Conservation (phyloP, 2,888 invertebrate genomes). For the Latheticus oryzae region DNA sequence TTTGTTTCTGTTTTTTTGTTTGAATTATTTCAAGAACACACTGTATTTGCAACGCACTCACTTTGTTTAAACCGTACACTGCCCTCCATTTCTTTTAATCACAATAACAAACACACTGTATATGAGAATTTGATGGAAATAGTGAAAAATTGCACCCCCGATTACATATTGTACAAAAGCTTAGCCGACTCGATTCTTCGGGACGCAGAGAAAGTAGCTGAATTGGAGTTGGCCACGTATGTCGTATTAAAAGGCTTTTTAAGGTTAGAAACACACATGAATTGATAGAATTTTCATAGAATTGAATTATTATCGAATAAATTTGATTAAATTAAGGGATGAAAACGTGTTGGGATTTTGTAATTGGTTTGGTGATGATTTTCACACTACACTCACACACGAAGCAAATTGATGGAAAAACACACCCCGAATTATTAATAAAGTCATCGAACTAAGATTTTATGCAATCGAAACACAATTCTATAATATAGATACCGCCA, state of each 20-base stretch:
- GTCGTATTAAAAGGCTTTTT: slow-evolving; percentile 9
- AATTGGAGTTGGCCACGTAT: slow-evolving; percentile 26
- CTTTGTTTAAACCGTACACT: slow-evolving; percentile 21
- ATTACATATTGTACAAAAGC: slow-evolving; percentile 32
- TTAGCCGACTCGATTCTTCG: slow-evolving; percentile 21
- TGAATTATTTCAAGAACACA: slow-evolving; percentile 28
- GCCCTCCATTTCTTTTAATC: slow-evolving; percentile 15
- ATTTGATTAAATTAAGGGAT: too few relatives aligned
- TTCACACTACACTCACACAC: slow-evolving; percentile 44
- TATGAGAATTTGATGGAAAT: too few relatives aligned
- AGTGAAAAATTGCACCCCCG: slow-evolving; percentile 37
- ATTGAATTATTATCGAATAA: too few relatives aligned
- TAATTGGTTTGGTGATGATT: too few relatives aligned
- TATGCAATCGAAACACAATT: slow-evolving; percentile 60
- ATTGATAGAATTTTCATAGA: too few relatives aligned
- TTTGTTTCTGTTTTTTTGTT: slow-evolving; percentile 5
- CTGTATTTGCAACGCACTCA: slow-evolving; percentile 29
- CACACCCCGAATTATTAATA: slow-evolving; percentile 44
- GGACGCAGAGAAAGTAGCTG: slow-evolving; percentile 44
- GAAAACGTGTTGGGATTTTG: too few relatives aligned
- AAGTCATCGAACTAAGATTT: slow-evolving; percentile 53
- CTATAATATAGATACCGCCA: slow-evolving; percentile 60
- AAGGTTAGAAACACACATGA: slow-evolving; percentile 33
- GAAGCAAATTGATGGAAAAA: slow-evolving; percentile 41
- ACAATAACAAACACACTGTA: slow-evolving; percentile 18